A percentile compares a stretch with the other conserved stretches of the same genome.
These are phyloP conservation scores for Andrena hattorfiana DNA, from an alignment of 2,888 invertebrate genomes.

Conservation along the genomic window DNA sequence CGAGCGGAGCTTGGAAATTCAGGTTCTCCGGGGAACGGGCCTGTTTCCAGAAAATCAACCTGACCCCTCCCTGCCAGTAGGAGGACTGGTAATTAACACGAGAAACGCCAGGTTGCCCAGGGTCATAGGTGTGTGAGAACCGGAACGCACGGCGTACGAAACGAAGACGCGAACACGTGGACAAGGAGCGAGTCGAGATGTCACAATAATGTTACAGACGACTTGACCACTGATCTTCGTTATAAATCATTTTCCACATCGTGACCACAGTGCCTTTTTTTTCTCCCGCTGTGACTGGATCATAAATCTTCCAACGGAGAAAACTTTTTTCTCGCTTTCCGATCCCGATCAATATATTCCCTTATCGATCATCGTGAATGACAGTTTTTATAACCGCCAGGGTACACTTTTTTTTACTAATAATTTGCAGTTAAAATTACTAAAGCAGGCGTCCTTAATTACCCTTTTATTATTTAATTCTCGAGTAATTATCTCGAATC, in stretches of 20 bases:
- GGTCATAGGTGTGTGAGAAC: slow-evolving; percentile 83
- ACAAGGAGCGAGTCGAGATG: slow-evolving; percentile 74
- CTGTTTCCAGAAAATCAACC: slow-evolving; percentile 73
- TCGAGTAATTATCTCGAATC: neutral
- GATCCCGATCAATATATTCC: neutral
- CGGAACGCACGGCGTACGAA: slow-evolving; percentile 77
- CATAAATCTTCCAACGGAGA: slow-evolving; percentile 10
- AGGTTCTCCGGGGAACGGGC: slow-evolving; percentile 33
- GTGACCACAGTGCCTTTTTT: neutral
- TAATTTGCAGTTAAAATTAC: neutral
- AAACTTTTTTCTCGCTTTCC: neutral
- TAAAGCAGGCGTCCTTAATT: neutral
- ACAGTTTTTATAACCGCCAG: neutral
- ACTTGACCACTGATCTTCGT: slow-evolving; percentile 22
- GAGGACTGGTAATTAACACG: slow-evolving; percentile 77
- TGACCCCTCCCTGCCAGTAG: slow-evolving; percentile 12
- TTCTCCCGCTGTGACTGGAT: neutral
- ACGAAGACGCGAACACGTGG: slow-evolving; percentile 77
- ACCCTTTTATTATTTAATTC: neutral
- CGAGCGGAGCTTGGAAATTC: neutral
- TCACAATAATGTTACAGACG: neutral
- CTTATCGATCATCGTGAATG: slow-evolving; percentile 1
- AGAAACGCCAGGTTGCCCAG: slow-evolving; percentile 75
- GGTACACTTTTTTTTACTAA: neutral
- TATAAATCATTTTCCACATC: slow-evolving; percentile 7